Conservation (phyloP, 2,888 invertebrate species). For the Crioceris asparagi region DNA sequence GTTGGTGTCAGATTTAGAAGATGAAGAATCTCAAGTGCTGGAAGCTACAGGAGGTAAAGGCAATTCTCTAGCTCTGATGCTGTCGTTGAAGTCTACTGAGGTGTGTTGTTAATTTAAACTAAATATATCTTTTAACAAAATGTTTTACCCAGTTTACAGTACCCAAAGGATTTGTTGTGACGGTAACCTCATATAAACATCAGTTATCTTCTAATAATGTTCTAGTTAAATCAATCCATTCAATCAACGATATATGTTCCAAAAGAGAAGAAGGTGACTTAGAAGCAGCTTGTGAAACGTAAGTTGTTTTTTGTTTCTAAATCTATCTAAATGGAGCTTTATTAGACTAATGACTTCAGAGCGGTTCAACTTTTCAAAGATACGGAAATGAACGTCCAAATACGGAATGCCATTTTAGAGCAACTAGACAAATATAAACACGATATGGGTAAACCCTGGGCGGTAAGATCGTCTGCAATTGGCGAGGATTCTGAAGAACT, state of each 20-base stretch:
- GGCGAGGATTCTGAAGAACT: conserved; percentile 72
- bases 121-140: background rate
- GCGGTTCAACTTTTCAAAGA: conserved; percentile 37
- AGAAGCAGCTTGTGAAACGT: conserved; percentile 43
- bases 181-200: conserved; percentile 48
- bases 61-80: conserved; percentile 58
- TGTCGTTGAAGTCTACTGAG: conserved; percentile 36
- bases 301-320: conserved; percentile 14
- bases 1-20: conserved; percentile 35
- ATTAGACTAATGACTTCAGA: conserved; percentile 30
- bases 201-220: conserved; percentile 44
- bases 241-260: conserved; percentile 44
- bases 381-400: conserved; percentile 23
- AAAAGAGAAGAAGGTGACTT: conserved; percentile 41
- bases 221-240: conserved; percentile 40
- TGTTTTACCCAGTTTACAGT: conserved; percentile 41
- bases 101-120: conserved; percentile 30
- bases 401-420: conserved; percentile 30
- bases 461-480: conserved; percentile 59
- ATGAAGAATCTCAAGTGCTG: conserved; percentile 42
- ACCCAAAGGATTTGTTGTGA: conserved; percentile 62
- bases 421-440: conserved; percentile 14
- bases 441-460: conserved; percentile 41
- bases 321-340: conserved; percentile 2
- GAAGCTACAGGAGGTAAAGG: conserved; percentile 68